Percentiles rank a stretch among this genome's conserved stretches.
phyloP scores from a whole-genome alignment of 1,140 invertebrate species.

The Drosophila pectinifera region DNA sequence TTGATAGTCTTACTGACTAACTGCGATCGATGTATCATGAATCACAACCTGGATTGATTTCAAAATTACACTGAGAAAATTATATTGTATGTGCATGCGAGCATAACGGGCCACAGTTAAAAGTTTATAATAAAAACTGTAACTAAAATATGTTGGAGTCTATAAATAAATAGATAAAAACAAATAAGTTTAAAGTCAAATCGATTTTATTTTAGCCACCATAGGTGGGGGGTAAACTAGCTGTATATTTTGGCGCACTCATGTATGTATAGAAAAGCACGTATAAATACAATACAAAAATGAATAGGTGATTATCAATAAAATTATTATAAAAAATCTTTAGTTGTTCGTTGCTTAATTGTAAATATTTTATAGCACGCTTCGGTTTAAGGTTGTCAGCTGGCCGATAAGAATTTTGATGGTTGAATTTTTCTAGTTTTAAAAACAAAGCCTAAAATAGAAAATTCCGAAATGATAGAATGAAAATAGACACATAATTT shows the following conservation, averaged over 20 bases:
- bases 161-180: constrained; percentile 16
- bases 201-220: constrained; percentile 60
- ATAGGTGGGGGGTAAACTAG: constrained; percentile 21
- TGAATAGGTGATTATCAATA: neutral
- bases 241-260: constrained; percentile 23
- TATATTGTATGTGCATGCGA: neutral
- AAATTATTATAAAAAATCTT: constrained; percentile 1
- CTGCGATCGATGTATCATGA: neutral
- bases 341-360: constrained; percentile 52
- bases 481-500: neutral
- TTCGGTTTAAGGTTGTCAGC: constrained; percentile 27
- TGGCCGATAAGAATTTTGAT: constrained; percentile 4
- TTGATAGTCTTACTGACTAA: neutral
- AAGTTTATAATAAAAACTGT: neutral
- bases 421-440: constrained; percentile 71
- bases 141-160: constrained; percentile 7
- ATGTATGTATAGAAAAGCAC: constrained; percentile 42
- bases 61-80: constrained; percentile 71
- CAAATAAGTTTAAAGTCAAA: constrained; percentile 42
- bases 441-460: constrained; percentile 75
- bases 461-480: constrained; percentile 60
- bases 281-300: constrained; percentile 20
- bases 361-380: constrained; percentile 52
- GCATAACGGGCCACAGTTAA: too few relatives aligned
- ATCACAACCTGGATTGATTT: neutral